These are phyloP conservation scores for Ceyx margarethae DNA, from an alignment of 2,113 vertebrate species.

Conservation along the genomic window DNA sequence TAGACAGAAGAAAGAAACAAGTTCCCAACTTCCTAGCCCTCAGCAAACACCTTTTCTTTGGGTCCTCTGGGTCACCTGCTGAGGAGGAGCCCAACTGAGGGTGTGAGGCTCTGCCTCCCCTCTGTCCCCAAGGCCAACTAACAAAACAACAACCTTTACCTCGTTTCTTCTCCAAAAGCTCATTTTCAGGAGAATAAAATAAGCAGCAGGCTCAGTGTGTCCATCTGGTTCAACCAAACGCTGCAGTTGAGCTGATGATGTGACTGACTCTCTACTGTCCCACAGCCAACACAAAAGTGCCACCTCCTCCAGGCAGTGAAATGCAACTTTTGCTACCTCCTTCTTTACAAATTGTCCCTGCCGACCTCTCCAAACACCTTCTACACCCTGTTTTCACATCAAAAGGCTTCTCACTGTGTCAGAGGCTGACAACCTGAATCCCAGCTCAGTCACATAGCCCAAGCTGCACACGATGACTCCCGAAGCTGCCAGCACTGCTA, in stretches of 20 bases:
- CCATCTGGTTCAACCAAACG: too few relatives aligned
- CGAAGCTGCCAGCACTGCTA: not conserved
- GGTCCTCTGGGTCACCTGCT: not conserved
- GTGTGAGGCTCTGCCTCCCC: not conserved
- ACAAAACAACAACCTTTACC: too few relatives aligned
- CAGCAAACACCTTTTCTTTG: not conserved
- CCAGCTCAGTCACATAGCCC: not conserved
- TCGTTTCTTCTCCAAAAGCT: too few relatives aligned
- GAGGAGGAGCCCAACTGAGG: accelerated
- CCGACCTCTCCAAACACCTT: not conserved
- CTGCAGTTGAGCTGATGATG: too few relatives aligned
- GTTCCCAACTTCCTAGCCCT: not conserved
- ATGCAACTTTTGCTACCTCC: not conserved
- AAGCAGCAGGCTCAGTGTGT: too few relatives aligned
- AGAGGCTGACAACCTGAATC: not conserved
- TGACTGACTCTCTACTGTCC: too few relatives aligned
- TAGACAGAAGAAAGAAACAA: not conserved
- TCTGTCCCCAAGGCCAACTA: not conserved
- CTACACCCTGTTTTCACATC: not conserved
- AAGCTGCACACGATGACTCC: not conserved
- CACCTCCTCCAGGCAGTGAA: not conserved
- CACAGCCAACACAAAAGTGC: accelerated
- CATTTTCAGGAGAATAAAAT: too few relatives aligned
- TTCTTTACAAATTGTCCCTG: too few relatives aligned
- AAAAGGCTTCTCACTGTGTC: not conserved